Conservation (phyloP, 1,140 invertebrate genomes). For the Drosophila neocordata region DNA sequence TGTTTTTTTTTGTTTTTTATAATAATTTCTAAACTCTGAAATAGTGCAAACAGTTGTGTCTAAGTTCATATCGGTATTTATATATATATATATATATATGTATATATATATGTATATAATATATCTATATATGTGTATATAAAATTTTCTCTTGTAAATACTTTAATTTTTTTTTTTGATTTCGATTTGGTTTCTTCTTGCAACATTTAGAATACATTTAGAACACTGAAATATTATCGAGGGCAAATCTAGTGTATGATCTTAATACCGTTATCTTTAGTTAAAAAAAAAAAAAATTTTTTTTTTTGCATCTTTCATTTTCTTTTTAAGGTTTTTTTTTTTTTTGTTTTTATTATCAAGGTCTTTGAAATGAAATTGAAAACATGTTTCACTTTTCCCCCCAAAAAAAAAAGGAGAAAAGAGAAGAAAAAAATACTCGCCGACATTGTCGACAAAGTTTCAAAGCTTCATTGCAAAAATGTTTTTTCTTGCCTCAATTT, state of each 20-base stretch:
- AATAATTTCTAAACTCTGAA: conserved; percentile 68
- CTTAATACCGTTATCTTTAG: neutral
- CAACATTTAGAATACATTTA: conserved; percentile 75
- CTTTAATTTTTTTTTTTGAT: conserved; percentile 21
- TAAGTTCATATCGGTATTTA: conserved; percentile 27
- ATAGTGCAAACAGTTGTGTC: conserved; percentile 60
- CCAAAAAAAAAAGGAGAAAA: conserved; percentile 2
- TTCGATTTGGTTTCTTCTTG: conserved; percentile 14
- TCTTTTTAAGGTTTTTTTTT: conserved; percentile 24
- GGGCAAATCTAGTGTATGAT: conserved; percentile 12
- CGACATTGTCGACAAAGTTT: conserved; percentile 64
- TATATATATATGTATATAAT: conserved; percentile 27
- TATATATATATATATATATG: conserved; percentile 24
- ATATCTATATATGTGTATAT: conserved; percentile 22
- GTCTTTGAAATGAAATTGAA: conserved; percentile 43
- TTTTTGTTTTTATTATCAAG: conserved; percentile 25
- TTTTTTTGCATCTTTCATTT: conserved; percentile 23
- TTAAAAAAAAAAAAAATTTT: neutral
- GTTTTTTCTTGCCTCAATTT: conserved; percentile 23
- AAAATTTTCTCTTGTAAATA: conserved; percentile 60
- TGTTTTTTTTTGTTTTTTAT: conserved; percentile 20
- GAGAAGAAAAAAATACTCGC: conserved; percentile 43
- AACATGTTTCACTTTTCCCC: conserved; percentile 53
- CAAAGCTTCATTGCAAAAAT: conserved; percentile 37
- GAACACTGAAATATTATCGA: conserved; percentile 63